A percentile compares a stretch with the other conserved stretches of the same genome.
These are phyloP conservation scores for Netelia fuscicornis DNA, from an alignment of 2,888 invertebrate species.

Conservation along the genomic window DNA sequence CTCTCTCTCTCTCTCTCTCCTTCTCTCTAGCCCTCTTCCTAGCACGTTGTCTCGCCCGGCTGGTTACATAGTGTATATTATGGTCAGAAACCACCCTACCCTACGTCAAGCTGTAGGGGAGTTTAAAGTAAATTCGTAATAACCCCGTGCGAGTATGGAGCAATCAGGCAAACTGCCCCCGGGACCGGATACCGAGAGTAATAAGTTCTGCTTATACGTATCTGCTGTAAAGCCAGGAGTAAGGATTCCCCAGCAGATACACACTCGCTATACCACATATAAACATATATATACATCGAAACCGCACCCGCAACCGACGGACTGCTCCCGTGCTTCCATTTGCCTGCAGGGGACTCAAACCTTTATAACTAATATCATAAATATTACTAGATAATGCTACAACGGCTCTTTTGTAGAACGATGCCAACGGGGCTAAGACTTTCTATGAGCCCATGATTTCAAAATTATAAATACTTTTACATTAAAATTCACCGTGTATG, in stretches of 20 bases:
- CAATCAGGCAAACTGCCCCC: conserved; percentile 63
- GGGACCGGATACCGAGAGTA: conserved; percentile 63
- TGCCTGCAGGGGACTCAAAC: conserved; percentile 31
- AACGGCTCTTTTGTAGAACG: conserved; percentile 29
- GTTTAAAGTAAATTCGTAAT: conserved; percentile 67
- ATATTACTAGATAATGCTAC: conserved; percentile 42
- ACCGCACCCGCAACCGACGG: conserved; percentile 22
- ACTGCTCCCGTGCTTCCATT: conserved; percentile 26
- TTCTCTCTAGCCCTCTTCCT: neutral
- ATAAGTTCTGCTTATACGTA: conserved; percentile 65
- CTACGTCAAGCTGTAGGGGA: conserved; percentile 20
- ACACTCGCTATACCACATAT: neutral
- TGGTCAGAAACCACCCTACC: conserved; percentile 53
- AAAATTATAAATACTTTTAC: conserved; percentile 2
- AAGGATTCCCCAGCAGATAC: conserved; percentile 43
- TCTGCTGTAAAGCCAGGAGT: conserved; percentile 54
- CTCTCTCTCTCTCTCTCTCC: too few species aligned
- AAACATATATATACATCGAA: conserved; percentile 8
- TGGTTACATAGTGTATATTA: conserved; percentile 20
- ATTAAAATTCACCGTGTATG: neutral
- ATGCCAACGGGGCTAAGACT: conserved; percentile 36
- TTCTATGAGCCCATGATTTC: conserved; percentile 15
- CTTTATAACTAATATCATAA: conserved; percentile 45
- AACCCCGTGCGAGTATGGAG: conserved; percentile 61
- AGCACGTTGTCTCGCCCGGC: conserved; percentile 15